Conservation (phyloP, 2,888 invertebrate genomes). For the Heteromurus nitidus region DNA sequence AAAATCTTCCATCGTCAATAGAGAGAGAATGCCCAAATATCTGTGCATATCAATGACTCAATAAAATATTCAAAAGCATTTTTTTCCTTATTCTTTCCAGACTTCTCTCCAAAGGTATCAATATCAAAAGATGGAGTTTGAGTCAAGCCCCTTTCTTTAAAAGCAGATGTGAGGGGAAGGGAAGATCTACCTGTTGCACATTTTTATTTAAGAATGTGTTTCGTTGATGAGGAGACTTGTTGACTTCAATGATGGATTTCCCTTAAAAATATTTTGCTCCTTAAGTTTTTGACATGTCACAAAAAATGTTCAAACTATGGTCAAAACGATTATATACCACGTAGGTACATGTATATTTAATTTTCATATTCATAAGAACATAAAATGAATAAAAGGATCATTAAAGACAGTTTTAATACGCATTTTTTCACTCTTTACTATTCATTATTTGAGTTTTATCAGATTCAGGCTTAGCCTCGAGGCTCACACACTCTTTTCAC, state of each 20-base stretch:
- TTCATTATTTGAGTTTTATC: too few relatives aligned
- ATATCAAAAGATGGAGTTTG: conserved; percentile 12
- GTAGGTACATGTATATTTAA: too few relatives aligned
- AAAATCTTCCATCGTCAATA: conserved; percentile 30
- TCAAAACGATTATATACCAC: too few relatives aligned
- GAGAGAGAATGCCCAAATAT: conserved; percentile 50
- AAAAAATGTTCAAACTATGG: too few relatives aligned
- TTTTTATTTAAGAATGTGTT: conserved; percentile 9
- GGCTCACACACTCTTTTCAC: conserved; percentile 18
- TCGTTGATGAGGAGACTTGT: conserved; percentile 54
- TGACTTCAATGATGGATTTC: conserved; percentile 47
- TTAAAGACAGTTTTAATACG: too few relatives aligned
- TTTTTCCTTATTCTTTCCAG: conserved; percentile 18
- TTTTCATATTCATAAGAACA: too few relatives aligned
- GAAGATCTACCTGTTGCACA: conserved; percentile 38
- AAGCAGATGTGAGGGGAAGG: not conserved
- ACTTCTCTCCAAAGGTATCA: conserved; percentile 38
- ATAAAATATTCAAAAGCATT: conserved; percentile 57
- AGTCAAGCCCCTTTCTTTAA: conserved; percentile 32
- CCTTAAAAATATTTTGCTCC: conserved; percentile 30
- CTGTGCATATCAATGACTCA: conserved; percentile 60
- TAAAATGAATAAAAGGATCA: too few relatives aligned
- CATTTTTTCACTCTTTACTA: not conserved
- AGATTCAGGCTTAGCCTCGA: conserved; percentile 17
- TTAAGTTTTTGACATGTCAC: too few relatives aligned